phyloP scores from a whole-genome alignment of 2,113 vertebrate species.

The Centrocercus urophasianus region DNA sequence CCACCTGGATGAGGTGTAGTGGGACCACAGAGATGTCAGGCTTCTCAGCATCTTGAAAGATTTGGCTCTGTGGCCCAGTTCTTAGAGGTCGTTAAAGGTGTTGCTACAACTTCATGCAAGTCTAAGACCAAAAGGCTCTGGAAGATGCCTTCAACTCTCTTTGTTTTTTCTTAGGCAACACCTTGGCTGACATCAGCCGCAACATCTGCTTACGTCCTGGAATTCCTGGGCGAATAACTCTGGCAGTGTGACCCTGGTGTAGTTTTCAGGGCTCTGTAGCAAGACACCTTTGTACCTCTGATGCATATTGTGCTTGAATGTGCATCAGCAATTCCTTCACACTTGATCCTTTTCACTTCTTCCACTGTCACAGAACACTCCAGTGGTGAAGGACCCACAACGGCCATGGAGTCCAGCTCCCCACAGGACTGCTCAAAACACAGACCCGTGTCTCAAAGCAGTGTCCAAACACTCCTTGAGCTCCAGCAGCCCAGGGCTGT shows the following conservation, averaged over 20 bases:
- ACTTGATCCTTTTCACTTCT: fast-evolving
- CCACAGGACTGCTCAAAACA: no score
- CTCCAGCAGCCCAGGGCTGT: no score
- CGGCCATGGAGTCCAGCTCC: no score
- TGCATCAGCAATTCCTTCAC: neutral
- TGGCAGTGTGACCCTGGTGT: neutral
- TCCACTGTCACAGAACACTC: fast-evolving
- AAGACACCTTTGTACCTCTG: neutral
- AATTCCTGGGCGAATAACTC: neutral
- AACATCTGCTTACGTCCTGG: fast-evolving
- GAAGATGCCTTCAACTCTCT: fast-evolving
- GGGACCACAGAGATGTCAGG: neutral
- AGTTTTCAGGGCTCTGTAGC: neutral
- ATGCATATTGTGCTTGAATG: neutral
- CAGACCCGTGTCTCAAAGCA: no score
- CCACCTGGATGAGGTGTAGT: neutral
- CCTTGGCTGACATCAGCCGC: neutral
- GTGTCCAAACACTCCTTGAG: no score
- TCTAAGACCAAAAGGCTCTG: fast-evolving
- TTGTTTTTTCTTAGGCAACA: neutral
- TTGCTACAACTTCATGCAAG: neutral
- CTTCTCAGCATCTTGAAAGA: neutral
- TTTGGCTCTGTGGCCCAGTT: neutral
- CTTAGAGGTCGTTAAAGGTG: neutral
- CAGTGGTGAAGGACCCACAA: no score